phyloP scores from a whole-genome alignment of 2,113 vertebrate genomes.

The Monopterus albus region DNA sequence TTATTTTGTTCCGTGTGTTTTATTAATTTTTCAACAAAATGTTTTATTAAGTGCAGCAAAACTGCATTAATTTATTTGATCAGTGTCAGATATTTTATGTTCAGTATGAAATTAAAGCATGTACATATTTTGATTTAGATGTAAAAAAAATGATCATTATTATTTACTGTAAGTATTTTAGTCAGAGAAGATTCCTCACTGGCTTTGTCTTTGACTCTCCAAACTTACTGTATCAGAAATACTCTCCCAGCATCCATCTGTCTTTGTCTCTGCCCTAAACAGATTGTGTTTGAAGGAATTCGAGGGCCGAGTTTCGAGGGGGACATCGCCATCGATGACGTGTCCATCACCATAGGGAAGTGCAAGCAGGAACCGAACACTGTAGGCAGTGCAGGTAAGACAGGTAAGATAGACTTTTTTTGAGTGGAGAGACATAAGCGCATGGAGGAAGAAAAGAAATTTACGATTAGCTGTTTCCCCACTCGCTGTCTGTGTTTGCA shows the following conservation, averaged over 20 bases:
- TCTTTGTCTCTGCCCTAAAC: slow-evolving; percentile 41
- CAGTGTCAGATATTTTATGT: too few relatives aligned
- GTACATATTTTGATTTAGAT: too few relatives aligned
- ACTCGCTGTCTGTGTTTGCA: not conserved
- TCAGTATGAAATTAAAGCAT: too few relatives aligned
- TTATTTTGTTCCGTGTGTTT: slow-evolving; percentile 10
- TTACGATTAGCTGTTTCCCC: not conserved
- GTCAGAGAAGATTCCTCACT: not conserved
- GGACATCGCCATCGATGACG: slow-evolving; percentile 95
- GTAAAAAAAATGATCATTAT: too few relatives aligned
- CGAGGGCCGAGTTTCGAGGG: slow-evolving; percentile 91
- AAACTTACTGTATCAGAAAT: not conserved
- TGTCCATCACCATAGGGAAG: slow-evolving; percentile 93
- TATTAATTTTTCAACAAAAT: slow-evolving; percentile 1
- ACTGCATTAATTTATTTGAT: not conserved
- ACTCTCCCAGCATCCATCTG: not conserved
- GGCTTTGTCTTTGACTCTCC: too few relatives aligned
- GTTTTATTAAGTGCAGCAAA: not conserved
- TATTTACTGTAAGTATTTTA: not conserved
- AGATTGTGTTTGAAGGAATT: slow-evolving; percentile 97
- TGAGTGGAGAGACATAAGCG: slow-evolving; percentile 1
- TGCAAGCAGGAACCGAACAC: slow-evolving; percentile 86
- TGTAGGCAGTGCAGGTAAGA: slow-evolving; percentile 83
- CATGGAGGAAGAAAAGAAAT: not conserved
- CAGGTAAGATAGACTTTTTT: slow-evolving; percentile 67